Percentiles rank a stretch among this genome's conserved stretches.
Evolutionary conservation across 2,797 vertebrate genomes (phyloP).

Genomic region (Brachymystax lenok): DNA sequence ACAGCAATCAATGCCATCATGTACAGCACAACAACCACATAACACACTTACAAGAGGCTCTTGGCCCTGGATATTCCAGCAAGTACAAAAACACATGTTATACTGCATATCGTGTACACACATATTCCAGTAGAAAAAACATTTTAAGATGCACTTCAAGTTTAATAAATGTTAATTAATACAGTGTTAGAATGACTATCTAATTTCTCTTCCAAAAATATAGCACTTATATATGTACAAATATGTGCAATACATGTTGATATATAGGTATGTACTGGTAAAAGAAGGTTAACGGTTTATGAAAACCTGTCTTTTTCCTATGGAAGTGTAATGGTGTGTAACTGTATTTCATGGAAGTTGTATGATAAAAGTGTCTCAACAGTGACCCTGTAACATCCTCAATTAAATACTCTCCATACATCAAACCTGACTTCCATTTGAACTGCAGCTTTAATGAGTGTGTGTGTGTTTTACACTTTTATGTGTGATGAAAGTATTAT

Average conservation of each 20-base stretch:
- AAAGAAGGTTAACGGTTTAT: not conserved
- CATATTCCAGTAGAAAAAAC: conserved; percentile 23
- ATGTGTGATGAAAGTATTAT: not conserved
- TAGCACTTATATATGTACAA: not conserved
- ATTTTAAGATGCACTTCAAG: not conserved
- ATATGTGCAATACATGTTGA: conserved; percentile 4
- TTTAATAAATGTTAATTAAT: not conserved
- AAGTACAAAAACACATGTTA: conserved; percentile 14
- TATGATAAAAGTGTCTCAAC: not conserved
- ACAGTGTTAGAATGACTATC: not conserved
- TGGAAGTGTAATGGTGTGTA: not conserved
- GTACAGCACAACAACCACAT: not conserved
- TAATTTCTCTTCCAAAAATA: not conserved
- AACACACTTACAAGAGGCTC: not conserved
- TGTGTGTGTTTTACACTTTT: not conserved
- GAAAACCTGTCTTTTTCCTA: not conserved
- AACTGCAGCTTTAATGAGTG: not conserved
- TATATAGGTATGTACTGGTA: not conserved
- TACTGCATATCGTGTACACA: not conserved
- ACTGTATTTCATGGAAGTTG: not conserved
- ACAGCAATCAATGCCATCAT: not conserved
- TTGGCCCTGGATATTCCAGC: not conserved
- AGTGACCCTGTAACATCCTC: conserved; percentile 1
- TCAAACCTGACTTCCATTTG: not conserved
- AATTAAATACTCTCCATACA: not conserved